Evolutionary conservation across 1,140 invertebrate genomes (phyloP), one percentile per base, ranked within the genome.

Genomic region (Cydia pomonella): DNA sequence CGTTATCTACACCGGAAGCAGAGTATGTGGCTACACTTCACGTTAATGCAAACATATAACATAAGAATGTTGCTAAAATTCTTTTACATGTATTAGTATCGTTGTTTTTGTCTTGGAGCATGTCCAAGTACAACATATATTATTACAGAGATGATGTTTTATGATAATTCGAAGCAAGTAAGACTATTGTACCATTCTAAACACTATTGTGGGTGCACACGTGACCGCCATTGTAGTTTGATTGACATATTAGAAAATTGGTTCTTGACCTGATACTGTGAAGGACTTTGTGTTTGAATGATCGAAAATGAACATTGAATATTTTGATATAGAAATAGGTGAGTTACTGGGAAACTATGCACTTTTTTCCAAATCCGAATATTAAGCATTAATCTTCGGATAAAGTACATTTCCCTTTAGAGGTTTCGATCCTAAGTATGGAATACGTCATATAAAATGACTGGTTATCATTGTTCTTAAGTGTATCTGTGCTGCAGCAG

Each of bases 221-320:
- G 4, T 41, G 38, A 33, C 4, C 3, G 41, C 21, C n/a, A 59
- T 59, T 59, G 53, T 59, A 23, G 53, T 59, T 59, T 59, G 53
- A 59, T 59, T 59, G 53, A 12, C 21, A 59, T 9, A 59, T 59
- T 50, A 50, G 47, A 59, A 59, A 59, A 59, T 59, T 59, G 53
- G 53, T 59, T 59, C 53, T 21, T 23, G 53, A 12, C 18, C 21
- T 59, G 53, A 1, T 23, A 59, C n/a, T 23, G 21, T 59, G 18
- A 59, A 59, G 21, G 53, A 44, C 41, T 44, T 44, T 44, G 41
- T 44, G 12, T 44, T 44, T 16, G 41, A 44, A 44, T 44, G 0
- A 13, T 44, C 13, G 41, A 44, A 44, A 44, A 38, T 2, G 0
- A 10, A 1, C 29, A 33, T 33, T 33, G 5, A 10, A 38, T 9